Evolutionary conservation across 1,140 invertebrate genomes (phyloP).

Genomic region (Aleiodes sp.): DNA sequence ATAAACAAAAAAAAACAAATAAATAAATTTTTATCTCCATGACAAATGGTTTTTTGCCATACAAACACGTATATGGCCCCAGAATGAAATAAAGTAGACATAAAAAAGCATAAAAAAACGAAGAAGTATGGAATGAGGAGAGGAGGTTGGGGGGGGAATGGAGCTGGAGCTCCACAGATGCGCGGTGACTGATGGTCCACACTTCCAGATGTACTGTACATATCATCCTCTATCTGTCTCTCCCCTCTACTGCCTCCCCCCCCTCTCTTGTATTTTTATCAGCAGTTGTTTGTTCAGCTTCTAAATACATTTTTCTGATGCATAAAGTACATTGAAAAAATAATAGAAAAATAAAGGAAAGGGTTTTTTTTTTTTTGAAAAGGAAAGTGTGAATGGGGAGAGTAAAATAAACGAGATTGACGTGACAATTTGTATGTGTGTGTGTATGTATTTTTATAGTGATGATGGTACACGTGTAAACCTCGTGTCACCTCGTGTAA

Average conservation of each 20-base stretch:
- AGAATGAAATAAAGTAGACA: slow-evolving; percentile 24
- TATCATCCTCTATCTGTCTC: slow-evolving; percentile 28
- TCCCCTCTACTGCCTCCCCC: slow-evolving; percentile 24
- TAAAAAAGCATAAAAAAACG: slow-evolving; percentile 19
- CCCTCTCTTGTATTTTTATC: slow-evolving; percentile 60
- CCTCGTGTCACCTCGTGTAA: background rate
- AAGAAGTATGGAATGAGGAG: slow-evolving; percentile 30
- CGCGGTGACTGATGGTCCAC: slow-evolving; percentile 65
- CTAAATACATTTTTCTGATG: slow-evolving; percentile 26
- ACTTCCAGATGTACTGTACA: slow-evolving; percentile 64
- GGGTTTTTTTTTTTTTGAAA: background rate
- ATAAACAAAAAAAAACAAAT: background rate
- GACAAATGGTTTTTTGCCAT: background rate
- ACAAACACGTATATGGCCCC: background rate
- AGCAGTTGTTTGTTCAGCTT: slow-evolving; percentile 62
- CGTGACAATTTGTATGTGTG: slow-evolving; percentile 36
- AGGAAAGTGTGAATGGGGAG: background rate
- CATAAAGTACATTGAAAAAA: slow-evolving; percentile 19
- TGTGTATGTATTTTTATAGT: background rate
- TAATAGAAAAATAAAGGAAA: slow-evolving; percentile 47
- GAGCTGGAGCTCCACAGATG: slow-evolving; percentile 57
- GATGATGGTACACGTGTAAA: slow-evolving; percentile 10
- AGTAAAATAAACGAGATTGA: slow-evolving; percentile 39
- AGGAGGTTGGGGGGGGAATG: slow-evolving; percentile 39
- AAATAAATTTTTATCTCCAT: slow-evolving; percentile 12